These are phyloP conservation scores for Cheiracanthium punctorium DNA, from an alignment of 2,888 invertebrate genomes.

Conservation along the genomic window DNA sequence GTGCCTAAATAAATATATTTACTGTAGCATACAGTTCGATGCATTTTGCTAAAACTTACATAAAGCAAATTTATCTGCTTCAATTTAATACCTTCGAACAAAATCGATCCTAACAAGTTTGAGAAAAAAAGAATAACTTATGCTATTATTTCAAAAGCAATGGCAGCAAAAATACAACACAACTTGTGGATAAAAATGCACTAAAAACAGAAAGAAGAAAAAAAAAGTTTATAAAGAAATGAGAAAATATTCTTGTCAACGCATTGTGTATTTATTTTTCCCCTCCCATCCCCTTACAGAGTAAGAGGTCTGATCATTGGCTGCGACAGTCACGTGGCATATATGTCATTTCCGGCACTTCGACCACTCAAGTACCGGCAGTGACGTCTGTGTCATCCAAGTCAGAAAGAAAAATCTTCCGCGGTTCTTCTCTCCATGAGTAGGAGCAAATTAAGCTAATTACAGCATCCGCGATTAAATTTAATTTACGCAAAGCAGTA, in stretches of 20 bases:
- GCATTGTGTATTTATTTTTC: conserved; percentile 6
- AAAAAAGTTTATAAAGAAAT: neutral
- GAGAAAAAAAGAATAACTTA: neutral
- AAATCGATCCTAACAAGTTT: neutral
- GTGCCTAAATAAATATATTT: too few relatives aligned
- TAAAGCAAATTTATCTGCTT: too few relatives aligned
- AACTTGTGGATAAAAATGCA: neutral
- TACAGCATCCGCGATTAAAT: conserved; percentile 60
- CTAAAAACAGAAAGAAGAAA: neutral
- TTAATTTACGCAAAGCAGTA: conserved; percentile 58
- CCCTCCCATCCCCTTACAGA: neutral
- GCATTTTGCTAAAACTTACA: too few relatives aligned
- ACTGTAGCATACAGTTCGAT: too few relatives aligned
- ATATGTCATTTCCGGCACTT: conserved; percentile 10
- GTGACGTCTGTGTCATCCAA: conserved; percentile 14
- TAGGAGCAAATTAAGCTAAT: conserved; percentile 56
- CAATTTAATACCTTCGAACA: too few relatives aligned
- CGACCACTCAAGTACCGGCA: conserved; percentile 3
- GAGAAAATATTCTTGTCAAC: conserved; percentile 17
- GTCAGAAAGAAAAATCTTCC: neutral
- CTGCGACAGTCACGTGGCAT: neutral
- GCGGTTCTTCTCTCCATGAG: conserved; percentile 24
- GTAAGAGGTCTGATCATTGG: neutral
- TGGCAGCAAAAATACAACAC: neutral
- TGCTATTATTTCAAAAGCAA: neutral